Percentiles rank a stretch among this genome's conserved stretches.
phyloP scores from a whole-genome alignment of 2,888 invertebrate species.

The Temnothorax ravouxi region DNA sequence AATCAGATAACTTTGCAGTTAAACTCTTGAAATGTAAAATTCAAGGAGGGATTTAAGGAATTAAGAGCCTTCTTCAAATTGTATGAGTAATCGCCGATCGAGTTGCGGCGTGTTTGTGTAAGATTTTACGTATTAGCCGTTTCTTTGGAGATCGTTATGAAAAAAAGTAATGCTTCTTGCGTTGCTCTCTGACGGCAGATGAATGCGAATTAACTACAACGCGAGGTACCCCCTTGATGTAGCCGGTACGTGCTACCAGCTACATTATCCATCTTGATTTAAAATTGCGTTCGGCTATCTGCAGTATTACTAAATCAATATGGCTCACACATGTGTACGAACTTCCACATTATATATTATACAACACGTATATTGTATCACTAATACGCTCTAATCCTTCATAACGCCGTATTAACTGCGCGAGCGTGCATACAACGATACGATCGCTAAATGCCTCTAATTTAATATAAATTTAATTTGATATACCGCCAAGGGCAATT shows the following conservation, averaged over 20 bases:
- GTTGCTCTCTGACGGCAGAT: conserved; percentile 15
- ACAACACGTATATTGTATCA: neutral
- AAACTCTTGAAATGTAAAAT: conserved; percentile 4
- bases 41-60: neutral
- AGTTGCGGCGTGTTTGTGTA: neutral
- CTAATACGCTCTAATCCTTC: conserved; percentile 36
- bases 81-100: neutral
- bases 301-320: conserved; percentile 48
- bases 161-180: neutral
- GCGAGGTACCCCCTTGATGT: neutral
- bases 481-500: conserved; percentile 23
- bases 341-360: neutral
- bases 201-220: conserved; percentile 16
- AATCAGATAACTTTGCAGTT: neutral
- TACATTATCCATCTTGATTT: conserved; percentile 42
- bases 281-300: conserved; percentile 45
- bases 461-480: conserved; percentile 41
- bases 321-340: neutral
- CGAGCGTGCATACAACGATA: neutral
- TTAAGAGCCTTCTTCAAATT: neutral
- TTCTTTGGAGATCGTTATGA: neutral
- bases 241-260: neutral
- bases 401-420: conserved; percentile 38
- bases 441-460: conserved; percentile 26
- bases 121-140: neutral